Conservation (phyloP, 2,113 vertebrate species). For the Dromaius novaehollandiae region DNA sequence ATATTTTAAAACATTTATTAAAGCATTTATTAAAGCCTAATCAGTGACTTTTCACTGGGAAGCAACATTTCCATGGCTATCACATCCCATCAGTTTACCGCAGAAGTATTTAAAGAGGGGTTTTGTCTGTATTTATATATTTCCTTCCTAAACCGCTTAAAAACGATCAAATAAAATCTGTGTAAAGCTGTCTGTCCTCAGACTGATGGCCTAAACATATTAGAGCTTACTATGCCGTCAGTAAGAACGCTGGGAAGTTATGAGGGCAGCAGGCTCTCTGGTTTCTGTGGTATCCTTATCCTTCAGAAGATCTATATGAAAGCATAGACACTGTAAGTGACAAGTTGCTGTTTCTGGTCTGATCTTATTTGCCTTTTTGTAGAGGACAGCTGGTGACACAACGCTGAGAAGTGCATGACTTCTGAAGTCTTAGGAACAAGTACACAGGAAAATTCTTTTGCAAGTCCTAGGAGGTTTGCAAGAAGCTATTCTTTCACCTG, state of each 20-base stretch:
- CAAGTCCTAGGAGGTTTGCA: not conserved
- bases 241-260: not conserved
- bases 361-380: not conserved
- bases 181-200: not conserved
- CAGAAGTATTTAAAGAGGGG: not conserved
- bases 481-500: not conserved
- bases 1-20: not conserved
- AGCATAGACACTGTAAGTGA: not conserved
- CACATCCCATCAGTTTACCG: not conserved
- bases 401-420: not conserved
- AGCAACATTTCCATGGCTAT: not conserved
- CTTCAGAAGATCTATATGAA: not conserved
- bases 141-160: not conserved
- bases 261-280: not conserved
- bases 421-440: not conserved
- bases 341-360: not conserved
- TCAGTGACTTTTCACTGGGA: not conserved
- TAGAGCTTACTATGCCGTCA: not conserved
- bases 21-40: not conserved
- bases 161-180: too few relatives aligned
- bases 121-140: not conserved
- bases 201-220: not conserved
- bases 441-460: not conserved
- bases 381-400: not conserved
- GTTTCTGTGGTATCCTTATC: not conserved